Evolutionary conservation across 2,888 invertebrate species (phyloP), one percentile per base, ranked within the genome.

Genomic region (Andrena dorsata): DNA sequence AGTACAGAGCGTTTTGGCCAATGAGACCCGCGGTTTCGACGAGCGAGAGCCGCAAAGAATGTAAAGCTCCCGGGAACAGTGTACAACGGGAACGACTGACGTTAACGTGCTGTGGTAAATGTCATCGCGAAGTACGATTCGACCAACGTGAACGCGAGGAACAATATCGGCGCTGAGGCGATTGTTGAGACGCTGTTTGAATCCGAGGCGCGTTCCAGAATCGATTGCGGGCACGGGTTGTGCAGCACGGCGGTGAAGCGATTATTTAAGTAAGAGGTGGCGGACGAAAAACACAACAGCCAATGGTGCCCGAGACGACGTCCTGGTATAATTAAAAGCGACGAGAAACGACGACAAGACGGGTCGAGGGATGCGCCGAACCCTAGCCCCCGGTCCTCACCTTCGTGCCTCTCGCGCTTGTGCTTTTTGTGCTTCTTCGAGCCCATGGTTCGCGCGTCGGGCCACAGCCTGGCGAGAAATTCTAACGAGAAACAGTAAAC

Each of bases 361-460:
- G 73, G 65, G 16, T n/a, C 49, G 63, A 82, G 56, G 23, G 76
- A 86, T 77, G 70, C 79, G 63, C 60, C 76, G 77, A 41, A 82
- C 32, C 60, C 69, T 41, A 69, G 23, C 23, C 69, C 69, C 73
- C 76, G 66, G 60, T 68, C 82, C 92, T 93, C 90, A 94, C 93
- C 94, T 93, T 93, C 92, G 80, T 92, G 91, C 66, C 91, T 88
- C 85, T 93, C 93, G 63, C 93, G 92, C 90, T 93, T 94, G 87
- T 94, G 93, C 85, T 93, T 94, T 91, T 93, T 94, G 83, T 93
- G 93, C 85, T 93, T 94, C 91, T 93, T 94, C 80, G 93, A 90
- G 86, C 92, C 92, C 93, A 93, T 93, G 83, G 84, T 89, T 89
- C 87, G 89, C 88, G 86, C 86, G 82, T 89, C 85, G 35, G 87